Conservation (phyloP, 2,113 vertebrate genomes). For the Okapia johnstoni region DNA sequence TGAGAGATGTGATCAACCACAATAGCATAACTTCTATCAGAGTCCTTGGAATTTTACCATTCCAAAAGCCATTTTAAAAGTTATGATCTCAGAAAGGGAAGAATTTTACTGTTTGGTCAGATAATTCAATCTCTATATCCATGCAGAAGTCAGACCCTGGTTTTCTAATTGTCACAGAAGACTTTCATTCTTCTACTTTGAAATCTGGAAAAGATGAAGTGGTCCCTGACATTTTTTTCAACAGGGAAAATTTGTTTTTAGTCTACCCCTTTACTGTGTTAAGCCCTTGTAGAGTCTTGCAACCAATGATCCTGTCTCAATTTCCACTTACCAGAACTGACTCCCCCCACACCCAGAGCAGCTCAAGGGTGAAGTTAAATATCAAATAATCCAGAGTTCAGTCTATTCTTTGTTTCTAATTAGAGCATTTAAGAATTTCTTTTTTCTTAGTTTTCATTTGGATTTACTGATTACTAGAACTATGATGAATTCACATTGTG, state of each 20-base stretch:
- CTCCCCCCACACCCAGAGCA: neutral
- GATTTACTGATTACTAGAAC: conserved; percentile 23
- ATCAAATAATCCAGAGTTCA: neutral
- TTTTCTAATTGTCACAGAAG: neutral
- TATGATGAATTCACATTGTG: neutral
- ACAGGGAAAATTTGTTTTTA: neutral
- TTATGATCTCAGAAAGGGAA: neutral
- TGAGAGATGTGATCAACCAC: neutral
- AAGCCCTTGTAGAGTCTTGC: neutral
- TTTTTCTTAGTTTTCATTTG: neutral
- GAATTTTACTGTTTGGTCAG: neutral
- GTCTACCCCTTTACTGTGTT: neutral
- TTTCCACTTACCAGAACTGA: neutral
- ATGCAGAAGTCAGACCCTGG: neutral
- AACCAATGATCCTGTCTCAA: neutral
- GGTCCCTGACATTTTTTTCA: neutral
- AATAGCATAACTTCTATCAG: neutral
- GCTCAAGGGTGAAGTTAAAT: neutral
- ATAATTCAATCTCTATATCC: neutral
- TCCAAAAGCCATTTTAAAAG: neutral
- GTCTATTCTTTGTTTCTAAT: neutral
- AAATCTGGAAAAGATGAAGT: neutral
- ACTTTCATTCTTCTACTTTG: neutral
- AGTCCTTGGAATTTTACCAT: neutral
- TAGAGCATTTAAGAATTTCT: neutral